Evolutionary conservation across 2,888 invertebrate species (phyloP).

Genomic region (Parapristionchus giblindavisi): DNA sequence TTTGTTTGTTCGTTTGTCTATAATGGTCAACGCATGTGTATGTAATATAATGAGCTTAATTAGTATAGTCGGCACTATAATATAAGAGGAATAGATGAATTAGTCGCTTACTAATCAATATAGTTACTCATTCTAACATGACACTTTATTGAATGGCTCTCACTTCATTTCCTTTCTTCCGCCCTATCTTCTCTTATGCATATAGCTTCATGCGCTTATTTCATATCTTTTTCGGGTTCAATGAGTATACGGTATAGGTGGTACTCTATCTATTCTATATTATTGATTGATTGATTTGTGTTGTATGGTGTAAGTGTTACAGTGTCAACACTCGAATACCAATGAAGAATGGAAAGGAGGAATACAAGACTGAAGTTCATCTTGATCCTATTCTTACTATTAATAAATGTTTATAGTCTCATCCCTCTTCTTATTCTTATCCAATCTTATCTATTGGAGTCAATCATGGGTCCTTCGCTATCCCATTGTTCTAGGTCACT

Average conservation of each 20-base stretch:
- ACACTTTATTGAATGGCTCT: background rate
- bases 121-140: too few relatives aligned
- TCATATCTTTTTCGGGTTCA: background rate
- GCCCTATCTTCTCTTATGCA: background rate
- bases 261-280: background rate
- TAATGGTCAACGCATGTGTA: too few relatives aligned
- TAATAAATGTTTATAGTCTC: constrained; percentile 7
- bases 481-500: too few relatives aligned
- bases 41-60: too few relatives aligned
- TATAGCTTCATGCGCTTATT: background rate
- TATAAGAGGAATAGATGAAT: too few relatives aligned
- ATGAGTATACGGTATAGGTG: background rate
- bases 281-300: too few relatives aligned
- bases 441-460: background rate
- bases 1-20: too few relatives aligned
- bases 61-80: too few relatives aligned
- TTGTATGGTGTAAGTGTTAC: too few relatives aligned
- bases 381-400: constrained; percentile 49
- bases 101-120: too few relatives aligned
- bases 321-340: too few relatives aligned
- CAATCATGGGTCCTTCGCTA: background rate
- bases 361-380: constrained; percentile 55
- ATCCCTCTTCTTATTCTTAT: background rate
- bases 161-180: background rate
- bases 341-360: constrained; percentile 32